Percentiles rank a stretch among this genome's conserved stretches.
Conservation (phyloP, 2,113 vertebrate genomes). For the Sardina pilchardus region DNA sequence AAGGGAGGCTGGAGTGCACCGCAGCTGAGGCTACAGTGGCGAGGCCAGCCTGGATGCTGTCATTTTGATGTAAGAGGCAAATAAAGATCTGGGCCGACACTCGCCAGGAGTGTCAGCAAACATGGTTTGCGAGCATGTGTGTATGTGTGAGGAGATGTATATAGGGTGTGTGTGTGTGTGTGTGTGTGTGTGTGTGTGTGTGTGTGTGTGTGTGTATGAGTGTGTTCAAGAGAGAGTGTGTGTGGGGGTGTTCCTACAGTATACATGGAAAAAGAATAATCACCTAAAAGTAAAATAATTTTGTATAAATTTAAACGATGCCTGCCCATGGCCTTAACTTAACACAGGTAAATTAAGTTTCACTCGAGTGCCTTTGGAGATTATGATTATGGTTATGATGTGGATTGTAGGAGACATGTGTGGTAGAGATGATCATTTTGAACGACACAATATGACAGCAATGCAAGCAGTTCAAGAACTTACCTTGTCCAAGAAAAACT, state of each 20-base stretch:
- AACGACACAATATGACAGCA: neutral
- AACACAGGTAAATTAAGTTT: too few species aligned
- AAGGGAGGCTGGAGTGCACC: neutral
- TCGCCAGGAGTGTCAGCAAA: neutral
- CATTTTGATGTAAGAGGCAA: slow-evolving; percentile 15
- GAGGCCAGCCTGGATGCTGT: neutral
- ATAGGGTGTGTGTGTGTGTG: neutral
- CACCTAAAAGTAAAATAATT: too few species aligned
- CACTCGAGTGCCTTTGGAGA: too few species aligned
- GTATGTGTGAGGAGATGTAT: neutral
- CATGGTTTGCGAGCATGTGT: neutral
- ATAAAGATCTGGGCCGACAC: neutral
- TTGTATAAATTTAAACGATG: too few species aligned
- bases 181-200: neutral
- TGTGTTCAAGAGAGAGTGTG: neutral
- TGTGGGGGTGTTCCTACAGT: neutral
- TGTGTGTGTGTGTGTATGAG: neutral
- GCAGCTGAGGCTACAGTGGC: neutral
- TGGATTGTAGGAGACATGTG: too few species aligned
- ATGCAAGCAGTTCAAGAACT: neutral
- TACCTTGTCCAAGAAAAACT: neutral
- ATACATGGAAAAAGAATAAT: too few species aligned
- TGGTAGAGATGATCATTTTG: neutral
- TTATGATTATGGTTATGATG: too few species aligned
- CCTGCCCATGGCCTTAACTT: too few species aligned